Evolutionary conservation across 1,140 invertebrate species (phyloP), one percentile per base, ranked within the genome.

Genomic region (Leguminivora glycinivorella): DNA sequence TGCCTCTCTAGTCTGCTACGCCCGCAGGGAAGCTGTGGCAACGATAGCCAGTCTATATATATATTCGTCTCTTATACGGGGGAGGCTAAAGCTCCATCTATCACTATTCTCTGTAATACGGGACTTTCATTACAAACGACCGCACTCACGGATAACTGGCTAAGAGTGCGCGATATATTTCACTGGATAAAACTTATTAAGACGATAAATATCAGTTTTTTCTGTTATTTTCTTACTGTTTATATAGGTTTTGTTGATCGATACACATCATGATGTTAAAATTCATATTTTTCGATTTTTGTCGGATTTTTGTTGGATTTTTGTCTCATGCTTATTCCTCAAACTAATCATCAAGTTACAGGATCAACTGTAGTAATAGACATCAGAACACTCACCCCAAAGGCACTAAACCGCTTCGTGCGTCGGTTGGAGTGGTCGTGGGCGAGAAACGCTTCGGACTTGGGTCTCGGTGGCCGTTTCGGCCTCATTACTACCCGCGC

Each of bases 391-490:
- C 95, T 95, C 92, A 98, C 97, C 93, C 96, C 96, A 92, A 98
- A 98, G 81, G 97, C 96, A 81, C 96, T 97, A 93, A 96, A 97
- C 90, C 96, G 93, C 93, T 97, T 97, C 75, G 95, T 96, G 90
- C 96, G 93, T 91, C 95, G 93, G 73, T 93, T 92, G 71, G 83
- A 85, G 72, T 91, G 80, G 77, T 92, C 84, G 73, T 96, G 95
- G 26, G 92, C 95, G 56, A 98, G 93, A 85, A 97, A 96, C 19
- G 96, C 96, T 92, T 98, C 96, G 2, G 96, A 97, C 89, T 97
- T 98, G 76, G 96, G 96, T 93, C 96, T 93, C 68, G 96, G 96
- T 70, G 96, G 96, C 92, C 96, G 96, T 84, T 96, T 95, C 72
- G 96, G 96, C 93, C 96, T 93, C 87, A 97, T 94, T 77, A 97